Conservation (phyloP, 2,113 vertebrate genomes). For the Callospermophilus lateralis region DNA sequence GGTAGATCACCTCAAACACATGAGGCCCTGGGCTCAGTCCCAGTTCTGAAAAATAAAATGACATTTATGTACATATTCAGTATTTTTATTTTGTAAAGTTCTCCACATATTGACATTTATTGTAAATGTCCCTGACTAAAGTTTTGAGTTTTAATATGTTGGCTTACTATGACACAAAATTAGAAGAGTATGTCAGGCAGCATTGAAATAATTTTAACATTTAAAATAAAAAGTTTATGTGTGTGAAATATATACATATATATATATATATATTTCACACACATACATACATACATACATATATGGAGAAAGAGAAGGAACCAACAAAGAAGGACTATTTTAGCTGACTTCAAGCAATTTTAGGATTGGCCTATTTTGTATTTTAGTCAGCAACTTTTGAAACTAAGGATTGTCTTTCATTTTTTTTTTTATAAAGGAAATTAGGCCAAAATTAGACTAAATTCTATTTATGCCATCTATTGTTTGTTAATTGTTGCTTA, state of each 20-base stretch:
- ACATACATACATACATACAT: no score
- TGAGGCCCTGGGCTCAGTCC: no score
- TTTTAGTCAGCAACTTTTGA: constrained; percentile 41
- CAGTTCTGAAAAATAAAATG: no score
- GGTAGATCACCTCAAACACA: no score
- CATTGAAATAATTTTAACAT: neutral
- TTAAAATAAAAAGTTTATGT: neutral
- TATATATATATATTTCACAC: neutral
- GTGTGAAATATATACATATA: neutral
- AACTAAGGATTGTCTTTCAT: constrained; percentile 23
- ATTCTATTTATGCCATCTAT: neutral
- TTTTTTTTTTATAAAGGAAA: constrained; percentile 7
- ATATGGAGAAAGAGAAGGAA: neutral
- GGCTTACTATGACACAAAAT: neutral
- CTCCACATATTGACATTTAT: neutral
- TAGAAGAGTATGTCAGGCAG: neutral
- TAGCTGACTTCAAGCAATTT: constrained; percentile 49
- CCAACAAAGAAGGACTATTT: neutral
- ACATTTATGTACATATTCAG: neutral
- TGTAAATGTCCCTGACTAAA: neutral
- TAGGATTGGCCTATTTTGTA: constrained; percentile 33
- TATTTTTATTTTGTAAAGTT: neutral
- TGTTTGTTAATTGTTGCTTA: neutral
- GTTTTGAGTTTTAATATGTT: neutral
- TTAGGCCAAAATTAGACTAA: constrained; percentile 53